Evolutionary conservation across 2,888 invertebrate genomes (phyloP), one percentile per base, ranked within the genome.

Genomic region (Drosophila atroscutellata): DNA sequence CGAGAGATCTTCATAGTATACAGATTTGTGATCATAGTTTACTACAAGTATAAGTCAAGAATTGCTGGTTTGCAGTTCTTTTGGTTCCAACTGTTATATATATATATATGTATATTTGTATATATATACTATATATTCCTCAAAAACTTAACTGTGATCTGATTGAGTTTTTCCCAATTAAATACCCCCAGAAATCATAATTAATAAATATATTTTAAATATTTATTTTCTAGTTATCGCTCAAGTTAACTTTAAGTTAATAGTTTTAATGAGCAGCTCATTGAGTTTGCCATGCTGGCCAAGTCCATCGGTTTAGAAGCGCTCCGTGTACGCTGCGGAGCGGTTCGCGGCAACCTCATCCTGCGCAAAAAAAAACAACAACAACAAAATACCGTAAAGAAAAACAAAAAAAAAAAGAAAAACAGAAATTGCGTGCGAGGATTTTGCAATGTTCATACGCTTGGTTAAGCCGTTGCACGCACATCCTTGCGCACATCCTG

Each of bases 361-460:
- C 60, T 72, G 64, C 37, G 55, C 57, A 50, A 49, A 71, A 55
- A 24, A 30, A 30, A 39, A 50, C n/a, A n/a, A n/a, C n/a, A n/a
- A 3, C 32, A 5, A 34, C 5, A 32, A 34, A 54, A 24, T 54
- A 54, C 18, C 34, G 36, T 13, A 26, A 24, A 45, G 45, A 5
- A 26, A 30, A 34, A 37, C 32, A 18, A 30, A 26, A 20, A 56
- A 20, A 56, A 20, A 39, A 34, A 6, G 45, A 32, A 47, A 34
- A 50, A 65, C 54, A 71, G 68, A 78, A 81, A 70, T 81, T 81
- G 81, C 81, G 81, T 81, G 81, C 72, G 75, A 77, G 83, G 81
- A 81, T 81, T 80, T 72, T 61, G 82, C 82, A 83, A 83, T 81
- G 83, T 83, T 80, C 81, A 81, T 83, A 64, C 72, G 83, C 75